Base-by-base conservation (phyloP, 2,113 vertebrate species). In the Hylia prasina region DNA sequence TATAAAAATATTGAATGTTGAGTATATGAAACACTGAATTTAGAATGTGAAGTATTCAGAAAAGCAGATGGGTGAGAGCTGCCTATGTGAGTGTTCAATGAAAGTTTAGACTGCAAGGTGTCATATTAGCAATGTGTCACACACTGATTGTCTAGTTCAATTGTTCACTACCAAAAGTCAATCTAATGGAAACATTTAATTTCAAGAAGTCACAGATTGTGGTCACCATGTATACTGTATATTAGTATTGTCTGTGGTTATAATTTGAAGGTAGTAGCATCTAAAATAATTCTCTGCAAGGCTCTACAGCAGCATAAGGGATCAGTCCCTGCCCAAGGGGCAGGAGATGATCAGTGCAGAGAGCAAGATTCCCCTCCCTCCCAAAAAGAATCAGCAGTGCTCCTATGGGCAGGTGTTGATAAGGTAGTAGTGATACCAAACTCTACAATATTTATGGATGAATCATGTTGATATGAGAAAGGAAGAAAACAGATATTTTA, bases 61-160 rank as follows among this genome's bases (percentile, higher is more conserved):
- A 87, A 89, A 79, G 56, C 64, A 89, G 37, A 50, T 35, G 75
- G 54, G 82, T 73, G 54, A 66, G 39, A 93, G 30, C 33, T 90
- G 50, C 60, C 78, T 72, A 10, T 53, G 17, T 85, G 87, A 76
- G 22, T 82, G 21, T 72, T 85, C 33, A 47, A 35, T 45, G 44
- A 53, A 69, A 33, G 30, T 89, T 81, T 87, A 61, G 19, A 35
- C 20, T 84, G 57, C 1, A 16, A 72, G 45, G 45, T 91, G 60
- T 89, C 69, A 16, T 54, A 20, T 51, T 47, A 53, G 71, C 54
- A 47, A 71, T 37, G 40, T 92, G 39, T 58, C 83, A 79, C 56
- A 63, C 35, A 65, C 40, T 56, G 72, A 47, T 89, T 94, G 90
- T 95, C 72, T 45, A 53, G 51, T 71, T 94, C 77, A 71, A 7